These are phyloP conservation scores for Callyntrura sp. DNA, from an alignment of 2,888 invertebrate genomes.

Conservation along the genomic window DNA sequence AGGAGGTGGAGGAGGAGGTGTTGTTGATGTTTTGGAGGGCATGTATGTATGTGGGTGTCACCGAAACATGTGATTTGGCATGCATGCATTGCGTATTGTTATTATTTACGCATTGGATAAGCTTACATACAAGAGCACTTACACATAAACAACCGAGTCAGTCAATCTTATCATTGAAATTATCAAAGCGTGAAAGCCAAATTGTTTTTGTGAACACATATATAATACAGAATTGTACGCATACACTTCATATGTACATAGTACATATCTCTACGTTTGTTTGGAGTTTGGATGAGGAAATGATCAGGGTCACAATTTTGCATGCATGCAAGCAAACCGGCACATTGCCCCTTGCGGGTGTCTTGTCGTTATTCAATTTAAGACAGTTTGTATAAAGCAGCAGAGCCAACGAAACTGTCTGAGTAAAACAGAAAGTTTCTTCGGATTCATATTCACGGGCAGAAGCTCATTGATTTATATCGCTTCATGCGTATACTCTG, in stretches of 20 bases:
- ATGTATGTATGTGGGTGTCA: slow-evolving; percentile 61
- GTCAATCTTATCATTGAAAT: slow-evolving; percentile 36
- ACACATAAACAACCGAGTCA: neutral
- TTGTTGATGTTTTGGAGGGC: slow-evolving; percentile 8
- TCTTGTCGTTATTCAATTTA: slow-evolving; percentile 14
- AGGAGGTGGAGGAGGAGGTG: slow-evolving; percentile 6
- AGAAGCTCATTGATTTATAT: too few species aligned
- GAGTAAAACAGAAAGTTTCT: neutral
- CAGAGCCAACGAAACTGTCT: neutral
- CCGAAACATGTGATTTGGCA: slow-evolving; percentile 53
- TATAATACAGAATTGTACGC: too few species aligned
- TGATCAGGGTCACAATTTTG: neutral
- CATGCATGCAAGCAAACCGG: too few species aligned
- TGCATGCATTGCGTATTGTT: slow-evolving; percentile 41
- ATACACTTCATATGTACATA: too few species aligned
- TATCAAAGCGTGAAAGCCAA: slow-evolving; percentile 73
- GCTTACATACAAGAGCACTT: neutral
- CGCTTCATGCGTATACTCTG: too few species aligned
- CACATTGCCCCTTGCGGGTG: neutral
- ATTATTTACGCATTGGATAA: slow-evolving; percentile 64
- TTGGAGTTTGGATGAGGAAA: neutral
- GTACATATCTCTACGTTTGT: neutral
- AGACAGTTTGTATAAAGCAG: slow-evolving; percentile 4
- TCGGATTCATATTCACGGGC: neutral
- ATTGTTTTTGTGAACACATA: slow-evolving; percentile 65